Conservation (phyloP, 2,113 vertebrate genomes). For the Centropus bengalensis region DNA sequence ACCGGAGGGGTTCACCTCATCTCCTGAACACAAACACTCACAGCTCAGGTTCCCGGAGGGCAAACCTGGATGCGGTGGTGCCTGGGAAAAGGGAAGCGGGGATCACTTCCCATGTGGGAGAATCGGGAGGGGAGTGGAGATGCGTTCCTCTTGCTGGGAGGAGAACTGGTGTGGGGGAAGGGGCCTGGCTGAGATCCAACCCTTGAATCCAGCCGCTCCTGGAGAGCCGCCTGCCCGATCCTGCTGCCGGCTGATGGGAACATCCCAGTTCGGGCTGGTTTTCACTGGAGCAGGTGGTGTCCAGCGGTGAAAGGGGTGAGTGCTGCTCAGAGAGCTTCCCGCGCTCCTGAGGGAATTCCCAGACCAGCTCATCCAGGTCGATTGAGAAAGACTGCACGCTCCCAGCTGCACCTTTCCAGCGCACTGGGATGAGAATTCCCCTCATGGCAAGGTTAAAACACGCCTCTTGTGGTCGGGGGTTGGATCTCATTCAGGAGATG, state of each 20-base stretch:
- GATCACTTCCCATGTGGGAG: background rate
- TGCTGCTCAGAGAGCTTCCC: background rate
- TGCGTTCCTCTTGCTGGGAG: background rate
- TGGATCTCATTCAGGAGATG: background rate
- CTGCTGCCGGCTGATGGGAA: background rate
- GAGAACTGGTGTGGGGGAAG: background rate
- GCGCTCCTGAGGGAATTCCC: background rate
- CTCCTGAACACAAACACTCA: background rate
- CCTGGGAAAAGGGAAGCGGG: background rate
- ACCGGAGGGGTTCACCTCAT: background rate
- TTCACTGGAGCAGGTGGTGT: background rate
- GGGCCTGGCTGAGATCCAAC: background rate
- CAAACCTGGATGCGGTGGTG: background rate
- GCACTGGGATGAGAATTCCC: fast-evolving
- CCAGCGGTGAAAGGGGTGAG: background rate
- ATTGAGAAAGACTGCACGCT: background rate
- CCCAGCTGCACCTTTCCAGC: background rate
- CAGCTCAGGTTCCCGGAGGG: background rate
- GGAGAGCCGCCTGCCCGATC: background rate
- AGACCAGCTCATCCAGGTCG: fast-evolving
- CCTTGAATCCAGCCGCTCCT: background rate
- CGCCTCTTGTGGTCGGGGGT: background rate
- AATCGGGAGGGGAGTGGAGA: background rate
- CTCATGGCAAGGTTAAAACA: background rate
- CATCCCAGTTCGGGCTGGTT: fast-evolving